Evolutionary conservation across 2,888 invertebrate species (phyloP).

Genomic region (Himalopsyche tibetana): DNA sequence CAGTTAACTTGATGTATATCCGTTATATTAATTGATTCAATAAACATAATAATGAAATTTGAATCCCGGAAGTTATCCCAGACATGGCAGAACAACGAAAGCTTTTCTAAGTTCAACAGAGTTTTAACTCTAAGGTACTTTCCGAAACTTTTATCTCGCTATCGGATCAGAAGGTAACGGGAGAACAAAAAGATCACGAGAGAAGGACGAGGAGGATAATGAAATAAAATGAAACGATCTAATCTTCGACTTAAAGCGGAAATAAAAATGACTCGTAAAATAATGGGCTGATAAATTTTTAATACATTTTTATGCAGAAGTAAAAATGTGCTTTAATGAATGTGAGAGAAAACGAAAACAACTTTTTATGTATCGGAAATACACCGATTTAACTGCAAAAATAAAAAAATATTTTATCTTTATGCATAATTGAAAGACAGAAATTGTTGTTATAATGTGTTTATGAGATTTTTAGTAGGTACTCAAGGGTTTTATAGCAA

Average conservation of each 20-base stretch:
- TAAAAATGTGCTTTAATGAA: too few species aligned
- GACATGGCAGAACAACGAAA: neutral
- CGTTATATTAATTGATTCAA: slow-evolving; percentile 20
- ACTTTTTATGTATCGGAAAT: too few species aligned
- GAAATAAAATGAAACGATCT: slow-evolving; percentile 19
- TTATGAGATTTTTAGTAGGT: too few species aligned
- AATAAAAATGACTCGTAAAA: neutral
- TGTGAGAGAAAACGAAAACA: too few species aligned
- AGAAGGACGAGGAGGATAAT: neutral
- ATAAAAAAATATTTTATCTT: too few species aligned
- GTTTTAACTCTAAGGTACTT: neutral
- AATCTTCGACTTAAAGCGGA: slow-evolving; percentile 12
- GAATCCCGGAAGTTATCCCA: slow-evolving; percentile 12
- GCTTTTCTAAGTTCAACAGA: neutral
- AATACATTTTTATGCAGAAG: neutral
- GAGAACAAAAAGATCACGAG: slow-evolving; percentile 14
- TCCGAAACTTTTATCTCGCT: neutral
- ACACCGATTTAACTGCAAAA: too few species aligned
- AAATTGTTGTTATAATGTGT: too few species aligned
- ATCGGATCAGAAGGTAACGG: slow-evolving; percentile 39
- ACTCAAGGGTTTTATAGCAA: too few species aligned
- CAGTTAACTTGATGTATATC: neutral
- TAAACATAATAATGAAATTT: slow-evolving; percentile 15
- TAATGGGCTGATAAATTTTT: slow-evolving; percentile 6
- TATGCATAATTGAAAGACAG: too few species aligned